These are phyloP conservation scores for Phragmatobia fuliginosa DNA, from an alignment of 2,888 invertebrate species.

Conservation along the genomic window DNA sequence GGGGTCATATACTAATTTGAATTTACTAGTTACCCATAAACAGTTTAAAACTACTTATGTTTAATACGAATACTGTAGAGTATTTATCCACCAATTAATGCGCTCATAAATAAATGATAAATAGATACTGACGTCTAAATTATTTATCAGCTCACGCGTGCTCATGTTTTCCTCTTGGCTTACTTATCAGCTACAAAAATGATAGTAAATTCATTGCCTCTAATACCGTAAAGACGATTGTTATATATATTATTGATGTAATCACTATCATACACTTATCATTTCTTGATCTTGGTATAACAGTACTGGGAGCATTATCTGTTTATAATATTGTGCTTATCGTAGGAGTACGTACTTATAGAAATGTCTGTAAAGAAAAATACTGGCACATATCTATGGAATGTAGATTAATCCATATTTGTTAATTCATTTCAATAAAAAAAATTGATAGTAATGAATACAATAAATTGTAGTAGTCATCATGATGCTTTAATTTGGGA, in stretches of 20 bases:
- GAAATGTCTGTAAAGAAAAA: not conserved
- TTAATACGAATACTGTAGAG: not conserved
- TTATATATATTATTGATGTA: not conserved
- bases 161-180: not conserved
- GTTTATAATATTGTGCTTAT: not conserved
- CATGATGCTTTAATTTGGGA: not conserved
- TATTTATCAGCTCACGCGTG: not conserved
- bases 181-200: constrained; percentile 1
- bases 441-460: not conserved
- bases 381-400: not conserved
- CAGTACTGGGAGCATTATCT: not conserved
- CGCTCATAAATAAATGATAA: not conserved
- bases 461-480: not conserved
- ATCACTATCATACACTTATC: not conserved
- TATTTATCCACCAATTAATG: not conserved
- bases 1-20: not conserved
- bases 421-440: not conserved
- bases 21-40: no score
- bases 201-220: not conserved
- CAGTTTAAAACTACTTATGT: no score
- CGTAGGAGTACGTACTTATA: not conserved
- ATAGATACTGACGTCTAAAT: not conserved
- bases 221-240: not conserved
- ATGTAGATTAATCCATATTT: not conserved
- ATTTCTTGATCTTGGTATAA: not conserved